Evolutionary conservation across 2,797 vertebrate genomes (phyloP).

Genomic region (Catharus ustulatus): DNA sequence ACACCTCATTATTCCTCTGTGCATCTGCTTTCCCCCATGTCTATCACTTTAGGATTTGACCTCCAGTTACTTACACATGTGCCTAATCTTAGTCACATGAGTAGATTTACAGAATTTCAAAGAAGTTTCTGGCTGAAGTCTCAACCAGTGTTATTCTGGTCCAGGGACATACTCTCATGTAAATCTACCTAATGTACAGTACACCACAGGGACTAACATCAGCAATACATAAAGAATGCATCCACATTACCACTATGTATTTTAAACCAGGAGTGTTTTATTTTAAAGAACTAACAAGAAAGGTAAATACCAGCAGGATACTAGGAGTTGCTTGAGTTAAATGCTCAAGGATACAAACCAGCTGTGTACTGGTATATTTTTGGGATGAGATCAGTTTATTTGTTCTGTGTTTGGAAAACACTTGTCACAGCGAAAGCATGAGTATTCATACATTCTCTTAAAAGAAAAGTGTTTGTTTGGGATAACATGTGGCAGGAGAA

Average conservation of each 20-base stretch:
- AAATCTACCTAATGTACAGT: neutral
- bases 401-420: conserved; percentile 10
- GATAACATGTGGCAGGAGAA: neutral
- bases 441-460: neutral
- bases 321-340: neutral
- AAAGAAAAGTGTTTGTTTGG: neutral
- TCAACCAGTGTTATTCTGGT: neutral
- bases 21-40: neutral
- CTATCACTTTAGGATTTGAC: neutral
- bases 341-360: neutral
- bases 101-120: neutral
- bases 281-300: neutral
- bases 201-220: neutral
- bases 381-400: neutral
- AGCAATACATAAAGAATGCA: neutral
- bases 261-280: neutral
- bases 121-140: neutral
- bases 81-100: neutral
- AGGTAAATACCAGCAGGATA: neutral
- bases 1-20: neutral
- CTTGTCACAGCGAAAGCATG: neutral
- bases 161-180: neutral
- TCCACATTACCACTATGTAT: neutral
- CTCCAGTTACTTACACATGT: neutral
- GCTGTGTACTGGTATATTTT: neutral